Evolutionary conservation across 2,113 vertebrate species (phyloP).

Genomic region (Gasterosteus nipponicus): DNA sequence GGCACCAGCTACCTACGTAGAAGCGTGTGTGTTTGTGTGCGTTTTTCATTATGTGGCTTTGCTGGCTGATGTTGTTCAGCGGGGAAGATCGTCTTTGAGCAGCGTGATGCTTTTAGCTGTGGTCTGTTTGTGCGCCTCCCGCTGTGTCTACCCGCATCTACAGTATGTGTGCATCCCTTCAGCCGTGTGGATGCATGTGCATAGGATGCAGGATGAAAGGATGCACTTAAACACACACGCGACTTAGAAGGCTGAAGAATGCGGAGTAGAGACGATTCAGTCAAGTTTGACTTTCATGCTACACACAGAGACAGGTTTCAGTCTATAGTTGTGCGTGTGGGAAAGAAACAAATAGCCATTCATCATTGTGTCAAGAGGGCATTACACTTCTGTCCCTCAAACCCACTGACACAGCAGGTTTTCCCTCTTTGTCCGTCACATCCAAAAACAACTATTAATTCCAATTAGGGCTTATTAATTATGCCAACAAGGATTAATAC

Average conservation of each 20-base stretch:
- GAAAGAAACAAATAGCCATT: slow-evolving; percentile 21
- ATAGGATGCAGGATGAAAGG: background rate
- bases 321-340: slow-evolving; percentile 4
- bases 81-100: slow-evolving; percentile 70
- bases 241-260: slow-evolving; percentile 57
- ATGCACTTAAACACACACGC: background rate
- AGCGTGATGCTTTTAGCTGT: slow-evolving; percentile 74
- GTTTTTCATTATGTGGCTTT: slow-evolving; percentile 76
- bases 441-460: slow-evolving; percentile 51
- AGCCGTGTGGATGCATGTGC: slow-evolving; percentile 4
- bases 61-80: slow-evolving; percentile 72
- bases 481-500: slow-evolving; percentile 61
- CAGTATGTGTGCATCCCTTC: slow-evolving; percentile 27
- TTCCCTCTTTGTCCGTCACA: slow-evolving; percentile 6
- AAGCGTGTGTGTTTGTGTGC: slow-evolving; percentile 56
- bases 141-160: slow-evolving; percentile 30
- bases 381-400: slow-evolving; percentile 14
- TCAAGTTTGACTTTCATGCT: slow-evolving; percentile 36
- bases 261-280: slow-evolving; percentile 53
- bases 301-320: slow-evolving; percentile 11
- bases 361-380: slow-evolving; percentile 24
- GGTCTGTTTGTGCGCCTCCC: slow-evolving; percentile 51
- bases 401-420: background rate
- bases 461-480: slow-evolving; percentile 56
- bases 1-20: background rate